Percentiles rank a stretch among this genome's conserved stretches.
Conservation (phyloP, 2,113 vertebrate genomes). For the Pygathrix nemaeus region DNA sequence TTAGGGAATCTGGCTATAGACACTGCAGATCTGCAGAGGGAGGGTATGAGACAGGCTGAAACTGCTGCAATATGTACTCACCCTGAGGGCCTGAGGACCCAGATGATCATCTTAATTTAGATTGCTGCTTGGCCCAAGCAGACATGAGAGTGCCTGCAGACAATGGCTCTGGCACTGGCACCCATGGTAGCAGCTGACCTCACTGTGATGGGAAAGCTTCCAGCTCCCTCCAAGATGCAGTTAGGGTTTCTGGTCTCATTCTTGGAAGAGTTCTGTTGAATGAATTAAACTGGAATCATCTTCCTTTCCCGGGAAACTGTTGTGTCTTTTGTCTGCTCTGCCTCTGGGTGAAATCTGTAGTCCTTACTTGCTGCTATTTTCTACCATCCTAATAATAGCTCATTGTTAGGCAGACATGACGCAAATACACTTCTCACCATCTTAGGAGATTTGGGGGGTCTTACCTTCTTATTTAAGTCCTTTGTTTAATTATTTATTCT, state of each 20-base stretch:
- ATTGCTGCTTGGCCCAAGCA: not conserved
- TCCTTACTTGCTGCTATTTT: conserved; percentile 67
- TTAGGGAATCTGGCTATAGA: not conserved
- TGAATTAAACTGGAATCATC: conserved; percentile 24
- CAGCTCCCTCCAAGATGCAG: not conserved
- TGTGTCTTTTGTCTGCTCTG: conserved; percentile 43
- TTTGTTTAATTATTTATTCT: not conserved
- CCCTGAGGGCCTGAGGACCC: not conserved
- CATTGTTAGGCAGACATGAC: not conserved
- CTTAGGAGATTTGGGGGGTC: conserved; percentile 45
- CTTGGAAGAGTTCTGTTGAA: conserved; percentile 23
- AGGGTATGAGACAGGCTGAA: too few relatives aligned
- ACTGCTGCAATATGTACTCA: fast-evolving
- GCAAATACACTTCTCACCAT: conserved; percentile 53
- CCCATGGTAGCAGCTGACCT: not conserved
- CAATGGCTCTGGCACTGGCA: not conserved
- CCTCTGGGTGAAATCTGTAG: conserved; percentile 48
- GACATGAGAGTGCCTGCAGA: not conserved
- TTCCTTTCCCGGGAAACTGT: conserved; percentile 18
- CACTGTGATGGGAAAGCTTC: not conserved
- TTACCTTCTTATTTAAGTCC: conserved; percentile 61
- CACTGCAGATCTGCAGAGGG: not conserved
- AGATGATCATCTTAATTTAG: not conserved
- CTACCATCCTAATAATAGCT: conserved; percentile 70
- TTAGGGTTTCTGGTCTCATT: conserved; percentile 12